Percentiles rank a stretch among this genome's conserved stretches.
These are phyloP conservation scores for Lepidurus apus DNA, from an alignment of 1,140 invertebrate species.

Conservation along the genomic window DNA sequence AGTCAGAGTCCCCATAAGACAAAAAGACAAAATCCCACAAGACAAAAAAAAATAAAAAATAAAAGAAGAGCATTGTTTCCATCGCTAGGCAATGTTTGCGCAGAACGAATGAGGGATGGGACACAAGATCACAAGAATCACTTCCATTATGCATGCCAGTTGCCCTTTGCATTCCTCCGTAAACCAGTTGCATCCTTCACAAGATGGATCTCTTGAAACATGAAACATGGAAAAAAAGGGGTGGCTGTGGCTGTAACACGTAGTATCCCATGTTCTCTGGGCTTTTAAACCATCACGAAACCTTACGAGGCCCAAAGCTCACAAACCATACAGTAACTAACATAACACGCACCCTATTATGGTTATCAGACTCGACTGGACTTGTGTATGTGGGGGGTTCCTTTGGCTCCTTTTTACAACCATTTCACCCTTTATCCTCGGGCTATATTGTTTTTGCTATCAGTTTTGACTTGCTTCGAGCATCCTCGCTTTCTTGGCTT, in stretches of 20 bases:
- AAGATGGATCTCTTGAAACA: slow-evolving; percentile 5
- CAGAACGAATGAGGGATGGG: not conserved
- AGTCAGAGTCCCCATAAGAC: not conserved
- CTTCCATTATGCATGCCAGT: not conserved
- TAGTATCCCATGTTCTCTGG: no score
- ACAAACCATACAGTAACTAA: not conserved
- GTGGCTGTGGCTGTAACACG: no score
- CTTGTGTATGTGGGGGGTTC: not conserved
- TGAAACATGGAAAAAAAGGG: not conserved
- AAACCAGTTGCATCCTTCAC: slow-evolving; percentile 4
- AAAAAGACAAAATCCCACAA: no score
- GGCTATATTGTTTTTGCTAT: slow-evolving; percentile 9
- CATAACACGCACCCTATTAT: slow-evolving; percentile 8
- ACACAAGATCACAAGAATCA: not conserved
- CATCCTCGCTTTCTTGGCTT: not conserved
- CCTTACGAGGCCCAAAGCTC: no score
- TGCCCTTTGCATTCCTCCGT: not conserved
- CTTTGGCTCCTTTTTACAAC: not conserved
- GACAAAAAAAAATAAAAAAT: not conserved
- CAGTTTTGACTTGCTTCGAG: not conserved
- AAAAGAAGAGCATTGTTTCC: not conserved
- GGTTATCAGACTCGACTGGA: not conserved
- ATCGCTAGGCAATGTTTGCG: not conserved
- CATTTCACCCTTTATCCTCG: not conserved
- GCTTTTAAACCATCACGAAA: no score